Evolutionary conservation across 2,888 invertebrate genomes (phyloP), one percentile per base, ranked within the genome.

Genomic region (Eurytoma adleriae): DNA sequence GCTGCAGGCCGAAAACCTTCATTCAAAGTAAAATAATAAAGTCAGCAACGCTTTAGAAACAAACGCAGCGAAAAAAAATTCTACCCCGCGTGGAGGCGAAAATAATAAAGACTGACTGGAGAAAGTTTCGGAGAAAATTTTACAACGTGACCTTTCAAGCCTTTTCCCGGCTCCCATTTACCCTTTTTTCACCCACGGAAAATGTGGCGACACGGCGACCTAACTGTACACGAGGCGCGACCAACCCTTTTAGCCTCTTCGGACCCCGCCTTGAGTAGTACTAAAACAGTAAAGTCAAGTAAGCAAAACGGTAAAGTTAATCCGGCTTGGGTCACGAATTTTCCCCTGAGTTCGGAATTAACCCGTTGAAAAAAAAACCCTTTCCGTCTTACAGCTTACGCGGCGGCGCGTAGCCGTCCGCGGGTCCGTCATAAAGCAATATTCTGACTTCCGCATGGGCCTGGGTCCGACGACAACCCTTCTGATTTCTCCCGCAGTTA

Each of bases 371-470:
- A 71, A 75, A 73, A 76, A 77, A 84, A 85, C 82, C 84, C 85
- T 86, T 85, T 73, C 84, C 74, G 3, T n/a, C 27, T 18, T 62
- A 40, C 27, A 56, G 61, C 48, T 3, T 62, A 18, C 69, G 27
- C 66, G 24, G 18, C 12, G 30, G 13, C 18, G 40, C 67, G 27
- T 10, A 40, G 40, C 40, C 40, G 7, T 7, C 7, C 30, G 72
- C 27, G 48, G 68, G 59, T 82, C 86, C 84, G 85, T 86, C 88
- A 89, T 89, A 90, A 90, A 90, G 86, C 84, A 89, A 89, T 89
- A 89, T 89, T 89, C 87, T 88, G 88, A 88, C 87, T 87, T 83
- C 83, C 83, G 82, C 40, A 79, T 76, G 72, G 56, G 54, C 52
- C 66, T 70, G 56, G 62, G 56, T 64, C 73, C 73, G 70, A 72